A percentile compares a stretch with the other conserved stretches of the same genome.
Evolutionary conservation across 2,113 vertebrate species (phyloP).

Genomic region (Anolis carolinensis): DNA sequence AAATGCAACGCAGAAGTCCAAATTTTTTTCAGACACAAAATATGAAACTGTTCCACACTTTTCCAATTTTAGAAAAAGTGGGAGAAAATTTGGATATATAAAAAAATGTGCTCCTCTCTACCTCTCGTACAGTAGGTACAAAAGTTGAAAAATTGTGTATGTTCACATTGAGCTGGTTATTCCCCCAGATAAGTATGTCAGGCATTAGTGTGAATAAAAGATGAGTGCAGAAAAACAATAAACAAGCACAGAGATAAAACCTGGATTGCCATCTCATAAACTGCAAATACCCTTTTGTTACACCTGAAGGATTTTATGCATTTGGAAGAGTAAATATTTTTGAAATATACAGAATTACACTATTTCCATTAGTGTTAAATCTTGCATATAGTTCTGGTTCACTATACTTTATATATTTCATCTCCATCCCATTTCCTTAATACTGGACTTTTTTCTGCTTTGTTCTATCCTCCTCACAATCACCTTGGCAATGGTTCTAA

Average conservation of each 20-base stretch:
- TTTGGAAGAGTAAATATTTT: background rate
- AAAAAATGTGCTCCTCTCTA: background rate
- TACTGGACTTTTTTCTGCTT: background rate
- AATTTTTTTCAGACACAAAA: conserved; percentile 20
- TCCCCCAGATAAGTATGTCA: background rate
- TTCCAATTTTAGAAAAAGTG: background rate
- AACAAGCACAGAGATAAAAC: background rate
- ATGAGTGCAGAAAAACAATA: background rate
- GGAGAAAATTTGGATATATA: background rate
- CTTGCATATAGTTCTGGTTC: background rate
- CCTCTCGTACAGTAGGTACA: background rate
- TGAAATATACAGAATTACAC: background rate
- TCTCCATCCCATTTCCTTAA: background rate
- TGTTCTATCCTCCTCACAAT: background rate
- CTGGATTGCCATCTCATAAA: background rate
- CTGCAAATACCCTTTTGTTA: background rate
- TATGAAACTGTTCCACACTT: background rate
- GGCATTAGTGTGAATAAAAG: background rate
- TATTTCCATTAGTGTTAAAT: background rate
- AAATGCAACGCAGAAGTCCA: conserved; percentile 11
- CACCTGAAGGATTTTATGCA: background rate
- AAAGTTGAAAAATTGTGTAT: background rate
- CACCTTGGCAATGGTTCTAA: background rate
- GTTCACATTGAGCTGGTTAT: background rate
- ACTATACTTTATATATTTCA: background rate